Evolutionary conservation across 2,113 vertebrate species (phyloP).

Genomic region (Chlorodrepanis virens): DNA sequence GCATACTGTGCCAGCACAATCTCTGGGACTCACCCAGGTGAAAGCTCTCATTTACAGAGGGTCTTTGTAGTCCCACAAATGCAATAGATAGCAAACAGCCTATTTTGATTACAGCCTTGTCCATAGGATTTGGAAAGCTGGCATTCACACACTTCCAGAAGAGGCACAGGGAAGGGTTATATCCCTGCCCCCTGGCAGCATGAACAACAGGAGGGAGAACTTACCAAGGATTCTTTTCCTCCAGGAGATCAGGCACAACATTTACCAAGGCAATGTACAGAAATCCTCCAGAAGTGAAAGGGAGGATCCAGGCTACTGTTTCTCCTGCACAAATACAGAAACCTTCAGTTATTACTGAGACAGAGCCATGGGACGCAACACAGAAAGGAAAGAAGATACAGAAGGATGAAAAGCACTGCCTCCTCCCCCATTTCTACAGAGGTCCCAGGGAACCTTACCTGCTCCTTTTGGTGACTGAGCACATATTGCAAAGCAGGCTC

Average conservation of each 20-base stretch:
- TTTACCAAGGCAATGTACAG: constrained; percentile 96
- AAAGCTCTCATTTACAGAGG: neutral
- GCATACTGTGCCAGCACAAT: neutral
- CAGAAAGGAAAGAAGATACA: neutral
- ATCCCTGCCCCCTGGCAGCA: neutral
- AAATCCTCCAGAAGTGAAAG: constrained; percentile 95
- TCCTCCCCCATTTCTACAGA: neutral
- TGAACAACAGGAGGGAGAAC: neutral
- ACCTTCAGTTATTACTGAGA: neutral
- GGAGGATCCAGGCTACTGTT: constrained; percentile 89
- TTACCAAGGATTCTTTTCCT: constrained; percentile 91
- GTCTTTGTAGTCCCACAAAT: neutral
- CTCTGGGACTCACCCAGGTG: neutral
- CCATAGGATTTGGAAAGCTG: neutral
- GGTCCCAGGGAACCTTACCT: constrained; percentile 70
- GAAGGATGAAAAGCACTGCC: neutral
- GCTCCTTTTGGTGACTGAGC: constrained; percentile 90
- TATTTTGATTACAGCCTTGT: neutral
- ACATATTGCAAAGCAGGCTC: constrained; percentile 90
- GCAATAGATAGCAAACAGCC: neutral
- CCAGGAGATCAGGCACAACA: constrained; percentile 92
- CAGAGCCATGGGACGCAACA: neutral
- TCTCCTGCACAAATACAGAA: constrained; percentile 67
- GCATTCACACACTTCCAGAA: neutral
- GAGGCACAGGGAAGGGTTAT: neutral